Evolutionary conservation across 2,113 vertebrate species (phyloP).

Genomic region (Alethe castanea): DNA sequence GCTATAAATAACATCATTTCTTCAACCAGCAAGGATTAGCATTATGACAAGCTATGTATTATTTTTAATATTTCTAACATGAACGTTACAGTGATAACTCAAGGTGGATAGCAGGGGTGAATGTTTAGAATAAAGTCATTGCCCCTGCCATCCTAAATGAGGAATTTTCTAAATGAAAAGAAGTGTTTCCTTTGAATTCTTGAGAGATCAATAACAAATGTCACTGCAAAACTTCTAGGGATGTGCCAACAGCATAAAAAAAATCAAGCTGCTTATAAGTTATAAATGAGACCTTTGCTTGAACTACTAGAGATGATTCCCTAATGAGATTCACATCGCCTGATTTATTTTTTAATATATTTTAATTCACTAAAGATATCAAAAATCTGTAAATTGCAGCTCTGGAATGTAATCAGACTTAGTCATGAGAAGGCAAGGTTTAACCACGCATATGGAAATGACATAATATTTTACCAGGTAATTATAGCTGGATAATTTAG

Average conservation of each 20-base stretch:
- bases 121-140: not conserved
- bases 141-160: not conserved
- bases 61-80: not conserved
- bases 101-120: not conserved
- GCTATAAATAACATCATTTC: not conserved
- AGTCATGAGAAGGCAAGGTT: not conserved
- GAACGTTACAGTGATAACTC: not conserved
- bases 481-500: slow-evolving; percentile 8
- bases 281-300: slow-evolving; percentile 11
- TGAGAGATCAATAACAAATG: not conserved
- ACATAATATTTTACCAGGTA: slow-evolving; percentile 36
- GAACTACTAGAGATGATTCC: not conserved
- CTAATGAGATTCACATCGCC: not conserved
- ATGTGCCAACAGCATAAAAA: not conserved
- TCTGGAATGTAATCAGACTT: not conserved
- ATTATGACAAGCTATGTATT: not conserved
- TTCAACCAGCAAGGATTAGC: not conserved
- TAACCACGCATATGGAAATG: not conserved
- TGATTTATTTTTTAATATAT: slow-evolving; percentile 16
- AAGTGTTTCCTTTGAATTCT: not conserved
- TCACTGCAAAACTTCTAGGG: not conserved
- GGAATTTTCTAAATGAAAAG: not conserved
- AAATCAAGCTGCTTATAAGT: not conserved
- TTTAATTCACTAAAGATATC: not conserved
- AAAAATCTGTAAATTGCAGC: slow-evolving; percentile 1